Conservation (phyloP, 2,888 invertebrate species). For the Agrochola lychnidis region DNA sequence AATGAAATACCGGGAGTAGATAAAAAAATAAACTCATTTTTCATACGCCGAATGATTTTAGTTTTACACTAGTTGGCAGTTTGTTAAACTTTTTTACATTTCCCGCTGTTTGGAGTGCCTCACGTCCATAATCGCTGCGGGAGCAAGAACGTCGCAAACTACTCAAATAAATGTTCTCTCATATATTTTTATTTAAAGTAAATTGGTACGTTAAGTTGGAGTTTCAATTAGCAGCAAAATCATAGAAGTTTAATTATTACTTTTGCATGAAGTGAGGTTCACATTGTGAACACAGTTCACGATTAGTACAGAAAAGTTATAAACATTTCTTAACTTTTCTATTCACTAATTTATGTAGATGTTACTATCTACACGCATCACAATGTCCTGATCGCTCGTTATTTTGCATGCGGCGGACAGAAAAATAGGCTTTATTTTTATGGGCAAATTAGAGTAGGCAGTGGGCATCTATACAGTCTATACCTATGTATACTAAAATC, state of each 20-base stretch:
- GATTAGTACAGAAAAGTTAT: neutral
- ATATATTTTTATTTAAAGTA: constrained; percentile 18
- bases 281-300: neutral
- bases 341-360: neutral
- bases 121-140: neutral
- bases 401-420: neutral
- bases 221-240: constrained; percentile 34
- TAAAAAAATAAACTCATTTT: neutral
- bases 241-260: neutral
- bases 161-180: constrained; percentile 41
- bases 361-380: neutral
- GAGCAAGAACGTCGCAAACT: constrained; percentile 6
- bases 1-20: neutral
- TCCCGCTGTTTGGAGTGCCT: neutral
- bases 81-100: constrained; percentile 2
- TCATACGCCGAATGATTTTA: neutral
- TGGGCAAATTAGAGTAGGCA: no score
- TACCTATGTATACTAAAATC: no score
- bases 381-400: neutral
- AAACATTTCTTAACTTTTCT: neutral
- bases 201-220: constrained; percentile 1
- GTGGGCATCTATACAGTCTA: no score
- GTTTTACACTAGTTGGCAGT: constrained; percentile 1
- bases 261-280: constrained; percentile 11
- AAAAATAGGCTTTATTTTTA: neutral